Percentiles rank a stretch among this genome's conserved stretches.
Evolutionary conservation across 1,140 invertebrate genomes (phyloP).

Genomic region (Mercenaria mercenaria): DNA sequence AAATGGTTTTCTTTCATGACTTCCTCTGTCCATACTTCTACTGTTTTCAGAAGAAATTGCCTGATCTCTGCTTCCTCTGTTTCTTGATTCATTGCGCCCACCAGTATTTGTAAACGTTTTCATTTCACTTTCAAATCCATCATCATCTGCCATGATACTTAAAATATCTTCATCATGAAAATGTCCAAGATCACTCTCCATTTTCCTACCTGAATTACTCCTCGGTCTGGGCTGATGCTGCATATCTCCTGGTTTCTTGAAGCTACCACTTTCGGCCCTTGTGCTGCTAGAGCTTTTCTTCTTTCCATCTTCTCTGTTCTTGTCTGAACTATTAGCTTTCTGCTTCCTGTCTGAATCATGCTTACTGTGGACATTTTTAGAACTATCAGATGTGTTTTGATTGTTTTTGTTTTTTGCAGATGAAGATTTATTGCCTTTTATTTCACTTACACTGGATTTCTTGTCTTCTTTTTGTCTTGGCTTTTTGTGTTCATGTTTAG

Average conservation of each 20-base stretch:
- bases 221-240: background rate
- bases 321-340: background rate
- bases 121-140: constrained; percentile 46
- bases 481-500: background rate
- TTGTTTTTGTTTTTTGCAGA: background rate
- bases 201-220: constrained; percentile 8
- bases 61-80: background rate
- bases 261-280: background rate
- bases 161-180: constrained; percentile 48
- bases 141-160: constrained; percentile 54
- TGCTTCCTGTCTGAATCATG: background rate
- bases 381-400: background rate
- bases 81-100: background rate
- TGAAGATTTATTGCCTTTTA: background rate
- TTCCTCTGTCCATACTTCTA: background rate
- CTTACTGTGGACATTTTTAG: background rate
- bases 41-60: background rate
- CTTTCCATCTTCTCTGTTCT: background rate
- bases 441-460: background rate
- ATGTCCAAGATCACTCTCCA: constrained; percentile 3
- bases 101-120: background rate
- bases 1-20: background rate
- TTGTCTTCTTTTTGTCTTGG: background rate
- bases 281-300: background rate
- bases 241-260: constrained; percentile 6